Conservation (phyloP, 2,888 invertebrate species). For the Polydrusus pterygomalis region DNA sequence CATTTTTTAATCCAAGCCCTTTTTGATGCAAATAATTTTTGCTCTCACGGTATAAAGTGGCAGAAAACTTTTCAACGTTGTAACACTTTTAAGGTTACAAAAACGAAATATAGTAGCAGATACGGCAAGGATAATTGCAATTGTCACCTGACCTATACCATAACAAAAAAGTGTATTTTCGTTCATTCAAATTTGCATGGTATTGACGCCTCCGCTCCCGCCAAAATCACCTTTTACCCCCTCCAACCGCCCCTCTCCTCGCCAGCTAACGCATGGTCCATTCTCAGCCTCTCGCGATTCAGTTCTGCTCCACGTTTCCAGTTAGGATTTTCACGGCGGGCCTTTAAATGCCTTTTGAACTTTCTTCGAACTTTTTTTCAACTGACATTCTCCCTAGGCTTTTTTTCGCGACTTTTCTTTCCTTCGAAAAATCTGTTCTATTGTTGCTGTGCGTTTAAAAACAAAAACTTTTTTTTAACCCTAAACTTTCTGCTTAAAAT, state of each 20-base stretch:
- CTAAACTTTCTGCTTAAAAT: conserved; percentile 23
- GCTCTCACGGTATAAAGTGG: no score
- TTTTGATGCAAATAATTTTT: no score
- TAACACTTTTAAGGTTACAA: no score
- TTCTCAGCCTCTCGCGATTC: conserved; percentile 60
- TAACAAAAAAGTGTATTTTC: no score
- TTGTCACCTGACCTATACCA: no score
- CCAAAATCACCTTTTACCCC: conserved; percentile 33
- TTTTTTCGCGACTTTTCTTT: conserved; percentile 54
- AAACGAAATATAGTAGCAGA: no score
- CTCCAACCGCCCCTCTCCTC: not conserved
- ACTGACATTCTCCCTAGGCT: conserved; percentile 8
- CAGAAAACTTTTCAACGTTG: no score
- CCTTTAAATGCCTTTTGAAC: conserved; percentile 25
- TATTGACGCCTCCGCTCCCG: conserved; percentile 48
- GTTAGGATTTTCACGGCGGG: conserved; percentile 58
- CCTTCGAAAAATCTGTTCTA: conserved; percentile 41
- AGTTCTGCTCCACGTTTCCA: conserved; percentile 62
- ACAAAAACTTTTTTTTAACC: not conserved
- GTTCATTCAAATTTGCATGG: conserved; percentile 11
- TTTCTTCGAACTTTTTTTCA: conserved; percentile 22
- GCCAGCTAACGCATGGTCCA: conserved; percentile 61
- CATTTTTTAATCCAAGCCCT: no score
- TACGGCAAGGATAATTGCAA: no score
- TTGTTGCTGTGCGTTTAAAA: conserved; percentile 35